A percentile compares a stretch with the other conserved stretches of the same genome.
These are phyloP conservation scores for Hirudo medicinalis DNA, from an alignment of 1,140 invertebrate genomes.

Conservation along the genomic window DNA sequence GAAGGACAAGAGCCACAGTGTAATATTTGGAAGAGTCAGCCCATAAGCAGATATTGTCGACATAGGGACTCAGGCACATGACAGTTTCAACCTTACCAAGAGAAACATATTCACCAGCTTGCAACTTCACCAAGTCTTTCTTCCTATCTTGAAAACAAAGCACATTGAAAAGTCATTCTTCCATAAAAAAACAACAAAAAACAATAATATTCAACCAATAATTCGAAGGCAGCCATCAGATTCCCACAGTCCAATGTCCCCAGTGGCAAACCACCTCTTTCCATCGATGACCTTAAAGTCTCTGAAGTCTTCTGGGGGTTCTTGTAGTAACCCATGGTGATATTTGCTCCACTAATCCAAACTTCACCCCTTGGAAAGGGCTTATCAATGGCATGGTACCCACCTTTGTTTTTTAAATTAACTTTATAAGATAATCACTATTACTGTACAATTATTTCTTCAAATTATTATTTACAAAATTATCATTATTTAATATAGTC, in stretches of 20 bases:
- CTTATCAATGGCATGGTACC: slow-evolving; percentile 74
- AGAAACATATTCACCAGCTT: slow-evolving; percentile 91
- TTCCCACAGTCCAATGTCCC: slow-evolving; percentile 87
- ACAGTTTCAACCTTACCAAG: slow-evolving; percentile 79
- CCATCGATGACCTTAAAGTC: slow-evolving; percentile 61
- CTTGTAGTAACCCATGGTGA: slow-evolving; percentile 87
- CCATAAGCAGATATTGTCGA: slow-evolving; percentile 62
- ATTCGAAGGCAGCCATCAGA: slow-evolving; percentile 85
- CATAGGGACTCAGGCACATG: slow-evolving; percentile 75
- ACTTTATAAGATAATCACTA: too few relatives aligned
- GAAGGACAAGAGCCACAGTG: slow-evolving; percentile 79
- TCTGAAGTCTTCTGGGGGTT: slow-evolving; percentile 73
- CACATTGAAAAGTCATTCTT: not conserved
- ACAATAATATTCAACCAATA: slow-evolving; percentile 57
- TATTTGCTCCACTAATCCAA: slow-evolving; percentile 72
- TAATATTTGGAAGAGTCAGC: slow-evolving; percentile 53
- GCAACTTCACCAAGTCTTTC: slow-evolving; percentile 93
- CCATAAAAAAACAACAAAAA: too few relatives aligned
- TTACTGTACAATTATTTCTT: too few relatives aligned
- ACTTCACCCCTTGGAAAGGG: slow-evolving; percentile 85
- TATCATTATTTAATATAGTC: too few relatives aligned
- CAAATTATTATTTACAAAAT: too few relatives aligned
- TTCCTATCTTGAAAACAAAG: slow-evolving; percentile 59
- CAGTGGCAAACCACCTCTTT: slow-evolving; percentile 67
- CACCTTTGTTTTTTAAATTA: slow-evolving; percentile 30